Percentiles rank a stretch among this genome's conserved stretches.
Evolutionary conservation across 2,113 vertebrate species (phyloP).

Genomic region (Cinclus cinclus): DNA sequence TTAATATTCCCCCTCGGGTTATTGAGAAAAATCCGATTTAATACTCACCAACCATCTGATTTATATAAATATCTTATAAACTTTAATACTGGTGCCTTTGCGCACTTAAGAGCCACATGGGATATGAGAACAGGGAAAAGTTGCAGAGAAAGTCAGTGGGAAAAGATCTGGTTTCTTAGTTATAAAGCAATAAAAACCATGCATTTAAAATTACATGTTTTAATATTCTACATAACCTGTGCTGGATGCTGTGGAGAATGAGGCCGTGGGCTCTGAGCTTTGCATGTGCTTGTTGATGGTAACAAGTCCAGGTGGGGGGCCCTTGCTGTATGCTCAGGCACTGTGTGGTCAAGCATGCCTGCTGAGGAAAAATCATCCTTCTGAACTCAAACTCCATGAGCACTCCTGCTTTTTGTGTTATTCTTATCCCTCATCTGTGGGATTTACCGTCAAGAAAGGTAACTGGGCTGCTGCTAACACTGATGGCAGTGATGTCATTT

Average conservation of each 20-base stretch:
- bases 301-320: slow-evolving; percentile 26
- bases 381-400: background rate
- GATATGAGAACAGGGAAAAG: slow-evolving; percentile 45
- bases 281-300: background rate
- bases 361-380: background rate
- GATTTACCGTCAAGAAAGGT: background rate
- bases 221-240: slow-evolving; percentile 43
- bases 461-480: background rate
- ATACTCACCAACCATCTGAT: slow-evolving; percentile 62
- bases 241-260: background rate
- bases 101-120: slow-evolving; percentile 55
- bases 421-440: background rate
- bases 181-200: slow-evolving; percentile 56
- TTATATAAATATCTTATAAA: slow-evolving; percentile 73
- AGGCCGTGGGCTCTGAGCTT: background rate
- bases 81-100: slow-evolving; percentile 65
- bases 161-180: slow-evolving; percentile 66
- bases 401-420: background rate
- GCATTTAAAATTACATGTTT: slow-evolving; percentile 69
- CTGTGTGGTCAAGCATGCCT: background rate
- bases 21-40: slow-evolving; percentile 59
- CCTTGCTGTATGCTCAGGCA: background rate
- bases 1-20: slow-evolving; percentile 49
- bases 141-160: slow-evolving; percentile 51
- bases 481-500: background rate